Evolutionary conservation across 2,797 vertebrate species (phyloP).

Genomic region (Eleutherodactylus coqui): DNA sequence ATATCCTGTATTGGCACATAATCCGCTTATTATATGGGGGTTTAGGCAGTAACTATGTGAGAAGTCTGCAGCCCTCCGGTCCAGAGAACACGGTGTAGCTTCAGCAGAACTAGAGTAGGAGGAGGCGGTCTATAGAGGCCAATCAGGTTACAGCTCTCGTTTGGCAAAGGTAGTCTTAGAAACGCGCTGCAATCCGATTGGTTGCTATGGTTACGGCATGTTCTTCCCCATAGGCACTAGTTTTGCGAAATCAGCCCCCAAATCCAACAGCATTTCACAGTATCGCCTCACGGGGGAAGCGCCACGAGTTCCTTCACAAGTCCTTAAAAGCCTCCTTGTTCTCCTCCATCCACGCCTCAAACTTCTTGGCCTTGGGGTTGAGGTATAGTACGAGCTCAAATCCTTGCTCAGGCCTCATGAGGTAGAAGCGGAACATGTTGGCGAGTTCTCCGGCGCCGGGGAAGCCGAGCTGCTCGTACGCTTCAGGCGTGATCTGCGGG

Average conservation of each 20-base stretch:
- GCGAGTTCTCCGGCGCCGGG: constrained; percentile 66
- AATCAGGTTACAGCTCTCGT: neutral
- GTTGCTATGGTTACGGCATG: neutral
- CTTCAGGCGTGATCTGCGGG: constrained; percentile 69
- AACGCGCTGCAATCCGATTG: neutral
- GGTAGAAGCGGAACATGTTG: constrained; percentile 72
- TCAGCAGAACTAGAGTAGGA: neutral
- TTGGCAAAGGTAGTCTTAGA: neutral
- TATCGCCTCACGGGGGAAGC: no score
- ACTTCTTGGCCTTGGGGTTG: constrained; percentile 70
- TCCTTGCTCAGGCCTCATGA: constrained; percentile 65
- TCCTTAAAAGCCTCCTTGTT: constrained; percentile 64
- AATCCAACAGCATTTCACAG: neutral
- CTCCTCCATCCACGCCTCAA: constrained; percentile 69
- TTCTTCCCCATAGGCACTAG: neutral
- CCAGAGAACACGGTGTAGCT: neutral
- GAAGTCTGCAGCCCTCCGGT: no score
- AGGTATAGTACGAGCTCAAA: constrained; percentile 70
- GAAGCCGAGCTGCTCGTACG: constrained; percentile 66
- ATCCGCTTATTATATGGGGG: no score
- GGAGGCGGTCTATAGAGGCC: neutral
- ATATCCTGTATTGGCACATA: no score
- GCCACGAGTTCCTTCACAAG: constrained; percentile 25
- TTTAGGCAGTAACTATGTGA: no score
- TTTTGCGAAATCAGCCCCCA: neutral